These are phyloP conservation scores for Cardiocondyla obscurior DNA, from an alignment of 1,140 invertebrate species.

Conservation along the genomic window DNA sequence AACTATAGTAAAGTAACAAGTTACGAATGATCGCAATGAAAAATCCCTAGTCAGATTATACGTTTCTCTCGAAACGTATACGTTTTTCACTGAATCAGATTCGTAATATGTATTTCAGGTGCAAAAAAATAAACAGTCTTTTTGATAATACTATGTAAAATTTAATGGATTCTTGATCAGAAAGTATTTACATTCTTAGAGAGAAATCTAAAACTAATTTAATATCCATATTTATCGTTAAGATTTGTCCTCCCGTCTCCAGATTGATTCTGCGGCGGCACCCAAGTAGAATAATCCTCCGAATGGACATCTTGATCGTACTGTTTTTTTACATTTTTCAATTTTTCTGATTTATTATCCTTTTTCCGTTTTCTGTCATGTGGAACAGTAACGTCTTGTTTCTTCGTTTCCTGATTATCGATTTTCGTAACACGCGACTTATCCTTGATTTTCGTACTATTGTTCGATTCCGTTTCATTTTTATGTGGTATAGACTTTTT, in stretches of 20 bases:
- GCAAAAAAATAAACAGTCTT: not conserved
- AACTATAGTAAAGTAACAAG: too few species aligned
- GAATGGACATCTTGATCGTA: conserved; percentile 84
- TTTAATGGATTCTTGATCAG: not conserved
- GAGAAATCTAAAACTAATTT: conserved; percentile 59
- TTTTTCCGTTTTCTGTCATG: conserved; percentile 38
- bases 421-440: not conserved
- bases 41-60: too few species aligned
- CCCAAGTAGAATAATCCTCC: conserved; percentile 90
- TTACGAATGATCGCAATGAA: too few species aligned
- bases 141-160: not conserved
- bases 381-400: not conserved
- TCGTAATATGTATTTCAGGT: not conserved
- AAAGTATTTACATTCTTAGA: conserved; percentile 23
- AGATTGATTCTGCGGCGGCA: conserved; percentile 90
- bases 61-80: too few species aligned
- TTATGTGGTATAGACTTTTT: not conserved
- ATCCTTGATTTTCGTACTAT: not conserved
- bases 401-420: not conserved
- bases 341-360: conserved; percentile 3
- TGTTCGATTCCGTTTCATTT: not conserved
- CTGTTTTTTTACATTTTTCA: conserved; percentile 31
- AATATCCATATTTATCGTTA: conserved; percentile 94
- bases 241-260: conserved; percentile 92
- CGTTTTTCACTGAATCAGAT: too few species aligned